Conservation (phyloP, 2,888 invertebrate species). For the Orgyia antiqua region DNA sequence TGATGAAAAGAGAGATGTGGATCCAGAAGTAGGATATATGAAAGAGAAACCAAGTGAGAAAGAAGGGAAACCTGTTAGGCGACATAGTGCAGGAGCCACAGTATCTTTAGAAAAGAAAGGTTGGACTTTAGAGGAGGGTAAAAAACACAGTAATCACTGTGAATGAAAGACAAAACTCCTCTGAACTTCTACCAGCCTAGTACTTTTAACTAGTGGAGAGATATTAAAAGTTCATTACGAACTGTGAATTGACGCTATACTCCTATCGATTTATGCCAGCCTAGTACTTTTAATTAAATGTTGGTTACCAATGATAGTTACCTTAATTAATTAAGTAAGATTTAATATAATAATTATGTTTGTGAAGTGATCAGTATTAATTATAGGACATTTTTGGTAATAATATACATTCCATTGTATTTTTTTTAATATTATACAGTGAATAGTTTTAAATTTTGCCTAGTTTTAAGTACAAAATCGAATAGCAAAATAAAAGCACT, state of each 20-base stretch:
- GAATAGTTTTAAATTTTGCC: conserved; percentile 33
- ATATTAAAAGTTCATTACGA: background rate
- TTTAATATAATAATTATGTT: conserved; percentile 26
- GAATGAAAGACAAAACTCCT: conserved; percentile 24
- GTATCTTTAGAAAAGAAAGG: conserved; percentile 58
- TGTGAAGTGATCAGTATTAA: conserved; percentile 58
- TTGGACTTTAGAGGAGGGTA: conserved; percentile 44
- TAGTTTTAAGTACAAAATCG: conserved; percentile 32
- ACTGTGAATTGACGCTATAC: too few species aligned
- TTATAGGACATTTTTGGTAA: conserved; percentile 25
- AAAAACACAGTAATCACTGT: conserved; percentile 26
- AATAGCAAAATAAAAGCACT: conserved; percentile 14
- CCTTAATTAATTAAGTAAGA: conserved; percentile 29
- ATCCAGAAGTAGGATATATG: conserved; percentile 52
- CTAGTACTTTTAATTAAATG: conserved; percentile 2
- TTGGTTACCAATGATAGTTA: conserved; percentile 31
- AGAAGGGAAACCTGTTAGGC: conserved; percentile 51
- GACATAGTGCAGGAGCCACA: conserved; percentile 63
- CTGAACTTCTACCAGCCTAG: conserved; percentile 29
- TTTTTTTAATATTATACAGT: conserved; percentile 29
- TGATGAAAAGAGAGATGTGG: conserved; percentile 54
- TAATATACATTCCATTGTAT: conserved; percentile 35
- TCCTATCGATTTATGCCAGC: background rate
- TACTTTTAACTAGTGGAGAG: conserved; percentile 20
- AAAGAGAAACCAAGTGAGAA: conserved; percentile 36